These are phyloP conservation scores for Heliconius erato DNA, from an alignment of 2,888 invertebrate species.

Conservation along the genomic window DNA sequence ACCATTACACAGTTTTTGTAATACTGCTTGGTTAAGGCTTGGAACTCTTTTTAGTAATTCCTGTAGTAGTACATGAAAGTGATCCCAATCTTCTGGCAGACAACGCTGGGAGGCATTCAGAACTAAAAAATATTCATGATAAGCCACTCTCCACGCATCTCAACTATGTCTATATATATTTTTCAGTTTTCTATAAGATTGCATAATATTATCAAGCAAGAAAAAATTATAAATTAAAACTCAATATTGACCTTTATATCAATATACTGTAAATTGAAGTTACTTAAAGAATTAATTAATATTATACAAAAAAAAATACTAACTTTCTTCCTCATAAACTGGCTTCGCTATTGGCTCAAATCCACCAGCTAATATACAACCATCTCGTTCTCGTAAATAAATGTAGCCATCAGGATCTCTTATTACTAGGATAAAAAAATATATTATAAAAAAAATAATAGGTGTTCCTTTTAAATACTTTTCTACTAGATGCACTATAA, in stretches of 20 bases:
- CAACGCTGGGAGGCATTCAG: conserved; percentile 87
- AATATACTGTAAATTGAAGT: background rate
- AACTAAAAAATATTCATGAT: conserved; percentile 65
- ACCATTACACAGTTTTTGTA: conserved; percentile 94
- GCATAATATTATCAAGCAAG: background rate
- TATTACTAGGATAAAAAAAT: conserved; percentile 85
- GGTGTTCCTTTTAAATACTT: too few relatives aligned
- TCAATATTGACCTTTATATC: background rate
- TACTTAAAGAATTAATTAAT: background rate
- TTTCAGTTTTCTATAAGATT: too few relatives aligned
- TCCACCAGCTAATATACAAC: conserved; percentile 94
- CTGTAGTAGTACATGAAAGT: conserved; percentile 95
- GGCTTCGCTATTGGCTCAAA: conserved; percentile 97
- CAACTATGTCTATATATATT: too few relatives aligned
- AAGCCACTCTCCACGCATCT: too few relatives aligned
- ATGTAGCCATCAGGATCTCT: conserved; percentile 95
- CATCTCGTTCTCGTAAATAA: conserved; percentile 94
- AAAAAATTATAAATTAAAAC: background rate
- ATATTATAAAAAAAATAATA: background rate
- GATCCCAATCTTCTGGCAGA: conserved; percentile 97
- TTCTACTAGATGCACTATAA: too few relatives aligned
- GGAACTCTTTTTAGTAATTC: conserved; percentile 94
- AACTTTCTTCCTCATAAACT: conserved; percentile 90
- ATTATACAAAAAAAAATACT: conserved; percentile 46
- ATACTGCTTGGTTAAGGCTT: conserved; percentile 88